A percentile compares a stretch with the other conserved stretches of the same genome.
Conservation (phyloP, 2,797 vertebrate species). For the Caiman crocodilus region DNA sequence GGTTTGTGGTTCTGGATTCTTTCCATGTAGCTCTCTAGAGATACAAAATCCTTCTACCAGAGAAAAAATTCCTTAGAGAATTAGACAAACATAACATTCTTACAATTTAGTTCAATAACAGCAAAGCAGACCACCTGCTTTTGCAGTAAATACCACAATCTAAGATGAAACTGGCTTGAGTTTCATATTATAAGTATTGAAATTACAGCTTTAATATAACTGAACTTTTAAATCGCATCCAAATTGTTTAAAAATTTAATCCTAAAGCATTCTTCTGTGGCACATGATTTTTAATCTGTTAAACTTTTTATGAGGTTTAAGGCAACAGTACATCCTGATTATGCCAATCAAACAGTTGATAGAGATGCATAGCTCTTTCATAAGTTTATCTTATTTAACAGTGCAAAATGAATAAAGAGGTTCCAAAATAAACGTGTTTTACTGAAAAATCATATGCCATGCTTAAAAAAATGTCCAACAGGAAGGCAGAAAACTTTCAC, state of each 20-base stretch:
- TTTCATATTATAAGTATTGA: neutral
- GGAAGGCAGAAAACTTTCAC: neutral
- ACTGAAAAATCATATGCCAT: neutral
- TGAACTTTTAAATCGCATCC: neutral
- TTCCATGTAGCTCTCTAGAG: constrained; percentile 13
- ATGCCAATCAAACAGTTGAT: neutral
- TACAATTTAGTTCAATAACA: neutral
- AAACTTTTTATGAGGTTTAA: neutral
- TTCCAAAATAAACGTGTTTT: neutral
- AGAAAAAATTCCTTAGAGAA: neutral
- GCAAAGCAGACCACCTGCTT: neutral
- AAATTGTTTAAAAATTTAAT: neutral
- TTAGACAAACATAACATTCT: neutral
- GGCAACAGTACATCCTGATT: neutral
- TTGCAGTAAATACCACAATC: neutral
- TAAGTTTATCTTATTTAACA: neutral
- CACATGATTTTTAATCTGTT: neutral
- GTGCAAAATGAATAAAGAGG: neutral
- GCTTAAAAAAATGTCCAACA: neutral
- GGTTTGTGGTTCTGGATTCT: constrained; percentile 40
- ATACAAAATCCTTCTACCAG: constrained; percentile 1
- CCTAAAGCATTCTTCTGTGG: neutral
- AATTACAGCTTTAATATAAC: neutral
- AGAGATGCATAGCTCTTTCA: neutral
- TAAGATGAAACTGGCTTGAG: neutral